A percentile compares a stretch with the other conserved stretches of the same genome.
Conservation (phyloP, 2,797 vertebrate genomes). For the Microhierax caerulescens region DNA sequence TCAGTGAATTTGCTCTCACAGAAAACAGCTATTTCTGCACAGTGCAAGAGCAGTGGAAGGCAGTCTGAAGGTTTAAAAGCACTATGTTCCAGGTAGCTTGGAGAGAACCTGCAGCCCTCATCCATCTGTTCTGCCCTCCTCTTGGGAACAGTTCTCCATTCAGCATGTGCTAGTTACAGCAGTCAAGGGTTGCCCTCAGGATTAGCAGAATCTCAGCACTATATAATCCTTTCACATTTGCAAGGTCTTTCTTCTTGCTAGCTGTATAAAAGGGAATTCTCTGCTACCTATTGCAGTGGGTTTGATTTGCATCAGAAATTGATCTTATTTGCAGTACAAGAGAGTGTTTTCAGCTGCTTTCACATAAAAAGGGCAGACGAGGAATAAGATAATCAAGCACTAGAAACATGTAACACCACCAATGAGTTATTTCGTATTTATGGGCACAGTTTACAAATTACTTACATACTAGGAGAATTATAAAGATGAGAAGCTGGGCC, state of each 20-base stretch:
- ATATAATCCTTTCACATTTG: background rate
- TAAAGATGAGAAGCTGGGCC: background rate
- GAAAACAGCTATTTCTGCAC: slow-evolving; percentile 47
- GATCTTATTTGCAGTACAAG: background rate
- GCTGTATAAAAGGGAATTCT: background rate
- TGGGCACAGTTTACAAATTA: background rate
- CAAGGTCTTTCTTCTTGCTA: slow-evolving; percentile 19
- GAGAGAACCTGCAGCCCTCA: slow-evolving; percentile 16
- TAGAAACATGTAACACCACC: background rate
- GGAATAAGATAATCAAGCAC: background rate
- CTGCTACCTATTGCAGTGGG: background rate
- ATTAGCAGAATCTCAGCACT: slow-evolving; percentile 17
- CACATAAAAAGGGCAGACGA: background rate
- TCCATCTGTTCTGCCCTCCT: background rate
- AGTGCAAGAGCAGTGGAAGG: background rate
- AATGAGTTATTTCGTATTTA: background rate
- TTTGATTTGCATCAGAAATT: slow-evolving; percentile 8
- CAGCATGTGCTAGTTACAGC: background rate
- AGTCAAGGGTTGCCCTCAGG: background rate
- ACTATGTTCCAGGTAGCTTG: slow-evolving; percentile 10
- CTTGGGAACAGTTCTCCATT: background rate
- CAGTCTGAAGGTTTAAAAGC: background rate
- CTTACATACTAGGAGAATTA: background rate
- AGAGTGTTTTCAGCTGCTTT: background rate
- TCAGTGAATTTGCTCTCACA: slow-evolving; percentile 3